Evolutionary conservation across 2,113 vertebrate genomes (phyloP).

Genomic region (Anoura caudifer): DNA sequence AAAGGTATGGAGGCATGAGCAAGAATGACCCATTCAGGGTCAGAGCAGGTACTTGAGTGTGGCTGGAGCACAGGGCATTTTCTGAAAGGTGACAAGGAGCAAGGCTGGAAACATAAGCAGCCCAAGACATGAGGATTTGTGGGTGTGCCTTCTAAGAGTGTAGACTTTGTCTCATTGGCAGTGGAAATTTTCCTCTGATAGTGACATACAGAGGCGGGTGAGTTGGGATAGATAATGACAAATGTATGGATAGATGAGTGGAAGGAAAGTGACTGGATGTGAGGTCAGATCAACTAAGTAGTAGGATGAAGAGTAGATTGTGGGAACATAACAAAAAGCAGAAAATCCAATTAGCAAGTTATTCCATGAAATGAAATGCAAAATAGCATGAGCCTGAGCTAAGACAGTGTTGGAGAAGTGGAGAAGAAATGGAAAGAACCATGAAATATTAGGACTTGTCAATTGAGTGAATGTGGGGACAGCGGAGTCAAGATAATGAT

Average conservation of each 20-base stretch:
- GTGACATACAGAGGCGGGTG: not conserved
- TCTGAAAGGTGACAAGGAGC: not conserved
- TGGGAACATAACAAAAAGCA: not conserved
- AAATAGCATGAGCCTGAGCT: not conserved
- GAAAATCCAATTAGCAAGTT: not conserved
- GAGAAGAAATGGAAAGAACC: not conserved
- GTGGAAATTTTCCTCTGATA: not conserved
- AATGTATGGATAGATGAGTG: not conserved
- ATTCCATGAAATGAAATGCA: not conserved
- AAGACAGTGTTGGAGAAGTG: not conserved
- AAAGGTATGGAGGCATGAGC: not conserved
- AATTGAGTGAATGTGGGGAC: not conserved
- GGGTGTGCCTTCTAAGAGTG: no score
- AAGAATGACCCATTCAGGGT: not conserved
- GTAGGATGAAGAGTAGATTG: not conserved
- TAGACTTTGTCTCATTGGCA: not conserved
- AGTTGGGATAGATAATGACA: not conserved
- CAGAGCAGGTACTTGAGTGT: no score
- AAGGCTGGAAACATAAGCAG: not conserved
- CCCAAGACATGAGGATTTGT: no score
- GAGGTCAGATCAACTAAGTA: not conserved
- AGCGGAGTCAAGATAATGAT: not conserved
- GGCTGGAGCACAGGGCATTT: not conserved
- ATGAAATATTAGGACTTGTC: not conserved
- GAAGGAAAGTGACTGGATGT: not conserved